Evolutionary conservation across 2,113 vertebrate genomes (phyloP).

Genomic region (Egretta garzetta): DNA sequence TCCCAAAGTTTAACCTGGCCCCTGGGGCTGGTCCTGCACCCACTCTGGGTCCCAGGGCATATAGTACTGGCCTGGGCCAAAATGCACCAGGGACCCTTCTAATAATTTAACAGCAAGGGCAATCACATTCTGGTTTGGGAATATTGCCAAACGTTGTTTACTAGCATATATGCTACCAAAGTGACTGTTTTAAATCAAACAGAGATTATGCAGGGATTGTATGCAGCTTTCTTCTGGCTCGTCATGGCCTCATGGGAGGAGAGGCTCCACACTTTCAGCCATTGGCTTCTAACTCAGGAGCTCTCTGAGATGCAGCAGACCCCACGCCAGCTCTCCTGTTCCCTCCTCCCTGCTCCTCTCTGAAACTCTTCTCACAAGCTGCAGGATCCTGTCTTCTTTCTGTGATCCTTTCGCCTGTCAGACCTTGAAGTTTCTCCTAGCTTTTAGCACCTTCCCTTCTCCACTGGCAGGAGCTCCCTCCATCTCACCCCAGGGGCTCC

Average conservation of each 20-base stretch:
- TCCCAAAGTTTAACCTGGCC: not conserved
- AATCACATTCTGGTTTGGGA: not conserved
- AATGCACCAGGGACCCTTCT: not conserved
- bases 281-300: not conserved
- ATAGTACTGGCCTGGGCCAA: not conserved
- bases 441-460: not conserved
- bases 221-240: not conserved
- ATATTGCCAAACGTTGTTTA: not conserved
- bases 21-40: not conserved
- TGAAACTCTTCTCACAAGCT: not conserved
- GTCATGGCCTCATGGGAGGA: not conserved
- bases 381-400: not conserved
- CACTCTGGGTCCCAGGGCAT: not conserved
- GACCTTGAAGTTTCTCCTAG: not conserved
- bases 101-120: not conserved
- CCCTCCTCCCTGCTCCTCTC: not conserved
- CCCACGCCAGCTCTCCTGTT: not conserved
- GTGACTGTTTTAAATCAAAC: not conserved
- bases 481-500: not conserved
- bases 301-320: not conserved
- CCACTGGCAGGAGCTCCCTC: rapidly evolving
- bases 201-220: not conserved
- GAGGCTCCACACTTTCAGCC: not conserved
- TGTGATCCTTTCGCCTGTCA: not conserved
- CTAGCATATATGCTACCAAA: not conserved